Evolutionary conservation across 2,113 vertebrate species (phyloP).

Genomic region (Sialia sialis): DNA sequence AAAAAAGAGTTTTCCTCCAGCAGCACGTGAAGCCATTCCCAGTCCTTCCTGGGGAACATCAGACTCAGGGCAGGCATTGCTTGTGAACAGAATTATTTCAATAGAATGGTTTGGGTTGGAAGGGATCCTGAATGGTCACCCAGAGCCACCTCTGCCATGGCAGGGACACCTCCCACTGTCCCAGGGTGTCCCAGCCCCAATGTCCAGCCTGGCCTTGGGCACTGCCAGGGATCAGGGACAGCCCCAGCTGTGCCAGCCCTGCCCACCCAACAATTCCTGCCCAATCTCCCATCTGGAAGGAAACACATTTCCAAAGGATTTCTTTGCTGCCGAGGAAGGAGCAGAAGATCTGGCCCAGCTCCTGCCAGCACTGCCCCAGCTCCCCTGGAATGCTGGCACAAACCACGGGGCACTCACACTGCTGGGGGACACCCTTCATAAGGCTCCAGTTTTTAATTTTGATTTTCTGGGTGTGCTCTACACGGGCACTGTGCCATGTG

Average conservation of each 20-base stretch:
- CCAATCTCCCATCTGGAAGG: not conserved
- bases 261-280: not conserved
- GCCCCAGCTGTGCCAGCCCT: not conserved
- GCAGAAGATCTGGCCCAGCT: not conserved
- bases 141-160: not conserved
- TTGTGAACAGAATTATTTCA: not conserved
- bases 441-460: rapidly evolving
- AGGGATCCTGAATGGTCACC: rapidly evolving
- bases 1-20: not conserved
- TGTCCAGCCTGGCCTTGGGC: rapidly evolving
- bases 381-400: not conserved
- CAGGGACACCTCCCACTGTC: not conserved
- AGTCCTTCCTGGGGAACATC: rapidly evolving
- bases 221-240: not conserved
- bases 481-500: rapidly evolving
- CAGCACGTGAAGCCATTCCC: rapidly evolving
- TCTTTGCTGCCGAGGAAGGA: not conserved
- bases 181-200: not conserved
- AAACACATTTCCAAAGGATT: rapidly evolving
- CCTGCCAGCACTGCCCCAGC: not conserved
- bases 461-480: rapidly evolving
- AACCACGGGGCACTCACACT: rapidly evolving
- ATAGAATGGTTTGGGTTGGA: too few relatives aligned
- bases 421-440: rapidly evolving
- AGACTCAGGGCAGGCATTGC: rapidly evolving